Evolutionary conservation across 30 jellyfish, hydroid and myxozoan genomes (phyloP).

Genomic region (Pelagia noctiluca): DNA sequence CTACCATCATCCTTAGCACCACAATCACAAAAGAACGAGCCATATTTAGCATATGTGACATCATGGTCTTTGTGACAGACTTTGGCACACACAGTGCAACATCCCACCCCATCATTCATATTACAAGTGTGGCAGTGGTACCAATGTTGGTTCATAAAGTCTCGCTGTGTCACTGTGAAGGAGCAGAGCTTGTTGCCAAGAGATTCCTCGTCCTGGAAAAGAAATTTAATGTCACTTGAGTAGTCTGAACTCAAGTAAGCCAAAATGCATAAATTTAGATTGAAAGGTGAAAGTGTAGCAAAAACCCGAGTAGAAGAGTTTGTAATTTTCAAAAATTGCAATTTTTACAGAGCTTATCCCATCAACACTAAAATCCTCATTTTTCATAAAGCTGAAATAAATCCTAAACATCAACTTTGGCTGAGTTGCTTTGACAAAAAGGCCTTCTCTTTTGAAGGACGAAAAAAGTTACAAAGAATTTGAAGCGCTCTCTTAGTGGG

Average conservation of each 20-base stretch:
- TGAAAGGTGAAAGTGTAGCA: too few species aligned
- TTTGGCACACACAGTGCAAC: conserved; percentile 97
- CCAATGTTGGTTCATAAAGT: conserved; percentile 95
- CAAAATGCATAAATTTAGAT: too few species aligned
- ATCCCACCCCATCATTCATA: conserved; percentile 97
- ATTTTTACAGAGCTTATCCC: too few species aligned
- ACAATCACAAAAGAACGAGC: conserved; percentile 97
- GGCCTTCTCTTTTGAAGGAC: too few species aligned
- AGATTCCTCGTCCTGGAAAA: conserved; percentile 81
- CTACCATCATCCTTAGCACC: conserved; percentile 98
- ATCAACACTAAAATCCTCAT: too few species aligned
- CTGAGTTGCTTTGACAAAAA: too few species aligned
- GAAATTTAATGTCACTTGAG: neutral
- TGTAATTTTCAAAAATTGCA: too few species aligned
- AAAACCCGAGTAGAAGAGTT: too few species aligned
- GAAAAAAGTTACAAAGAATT: too few species aligned
- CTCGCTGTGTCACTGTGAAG: conserved; percentile 90
- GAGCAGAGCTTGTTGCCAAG: conserved; percentile 80
- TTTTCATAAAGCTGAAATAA: too few species aligned
- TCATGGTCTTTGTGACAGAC: conserved; percentile 96
- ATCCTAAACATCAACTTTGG: too few species aligned
- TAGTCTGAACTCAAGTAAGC: neutral
- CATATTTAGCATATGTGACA: conserved; percentile 93
- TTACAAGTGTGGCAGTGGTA: conserved; percentile 98
- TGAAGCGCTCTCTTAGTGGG: too few species aligned